Conservation (phyloP, 2,888 invertebrate species). For the Eugnorisma glareosa region DNA sequence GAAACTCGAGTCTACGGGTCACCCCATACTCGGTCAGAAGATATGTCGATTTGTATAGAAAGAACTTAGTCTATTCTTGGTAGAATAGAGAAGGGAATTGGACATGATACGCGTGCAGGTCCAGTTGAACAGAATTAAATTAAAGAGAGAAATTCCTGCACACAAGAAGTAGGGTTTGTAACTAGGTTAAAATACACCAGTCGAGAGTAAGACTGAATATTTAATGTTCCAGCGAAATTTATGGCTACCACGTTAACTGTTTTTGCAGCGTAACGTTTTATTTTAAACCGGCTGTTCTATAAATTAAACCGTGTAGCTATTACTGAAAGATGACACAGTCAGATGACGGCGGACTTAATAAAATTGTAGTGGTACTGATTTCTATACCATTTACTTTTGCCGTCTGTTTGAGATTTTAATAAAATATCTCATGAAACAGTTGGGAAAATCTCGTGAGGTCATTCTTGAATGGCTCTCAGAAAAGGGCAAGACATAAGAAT, state of each 20-base stretch:
- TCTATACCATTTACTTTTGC: background rate
- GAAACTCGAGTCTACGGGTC: too few species aligned
- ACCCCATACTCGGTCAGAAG: too few species aligned
- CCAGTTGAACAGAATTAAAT: slow-evolving; percentile 14
- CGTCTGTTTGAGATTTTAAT: slow-evolving; percentile 1
- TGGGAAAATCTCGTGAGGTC: background rate
- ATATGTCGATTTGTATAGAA: too few species aligned
- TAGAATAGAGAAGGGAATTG: background rate
- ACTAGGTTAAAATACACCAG: slow-evolving; percentile 25
- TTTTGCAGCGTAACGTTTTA: slow-evolving; percentile 25
- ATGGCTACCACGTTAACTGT: slow-evolving; percentile 15
- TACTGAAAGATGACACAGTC: slow-evolving; percentile 22
- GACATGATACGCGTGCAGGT: background rate
- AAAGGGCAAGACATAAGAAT: background rate
- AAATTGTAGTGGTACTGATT: slow-evolving; percentile 5
- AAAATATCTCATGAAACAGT: background rate
- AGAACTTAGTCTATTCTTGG: background rate
- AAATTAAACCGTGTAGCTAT: slow-evolving; percentile 6
- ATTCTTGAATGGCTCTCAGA: background rate
- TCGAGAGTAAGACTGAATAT: slow-evolving; percentile 27
- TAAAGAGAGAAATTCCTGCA: slow-evolving; percentile 6
- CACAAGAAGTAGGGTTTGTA: background rate
- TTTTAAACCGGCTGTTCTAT: slow-evolving; percentile 1
- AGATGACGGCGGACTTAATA: slow-evolving; percentile 6
- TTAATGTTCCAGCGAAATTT: slow-evolving; percentile 29